A percentile compares a stretch with the other conserved stretches of the same genome.
Conservation (phyloP, 2,113 vertebrate species). For the Saimiri boliviensis region DNA sequence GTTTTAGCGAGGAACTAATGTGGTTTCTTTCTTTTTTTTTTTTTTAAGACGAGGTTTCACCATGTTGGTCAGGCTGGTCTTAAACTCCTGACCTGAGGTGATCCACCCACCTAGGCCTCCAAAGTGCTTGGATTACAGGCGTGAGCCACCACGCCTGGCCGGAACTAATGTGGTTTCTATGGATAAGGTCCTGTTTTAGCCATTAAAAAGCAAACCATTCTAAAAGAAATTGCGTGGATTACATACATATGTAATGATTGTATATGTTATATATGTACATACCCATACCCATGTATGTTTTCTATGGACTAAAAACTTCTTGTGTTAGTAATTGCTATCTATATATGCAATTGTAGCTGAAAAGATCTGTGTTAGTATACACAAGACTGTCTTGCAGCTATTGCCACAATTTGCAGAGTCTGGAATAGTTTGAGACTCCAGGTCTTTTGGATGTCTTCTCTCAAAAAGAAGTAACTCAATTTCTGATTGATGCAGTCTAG, state of each 20-base stretch:
- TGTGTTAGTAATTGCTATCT: neutral
- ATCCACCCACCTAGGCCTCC: too few species aligned
- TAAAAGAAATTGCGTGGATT: neutral
- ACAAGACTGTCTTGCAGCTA: neutral
- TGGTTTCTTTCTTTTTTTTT: neutral
- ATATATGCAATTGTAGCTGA: neutral
- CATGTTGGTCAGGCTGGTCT: too few species aligned
- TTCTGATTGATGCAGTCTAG: neutral
- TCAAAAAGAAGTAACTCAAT: neutral
- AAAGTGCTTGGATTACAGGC: too few species aligned
- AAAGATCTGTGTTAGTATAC: neutral
- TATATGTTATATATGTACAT: neutral
- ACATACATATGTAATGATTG: neutral
- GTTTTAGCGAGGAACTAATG: neutral
- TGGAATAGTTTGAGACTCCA: neutral
- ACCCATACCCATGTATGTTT: neutral
- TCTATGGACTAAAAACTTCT: neutral
- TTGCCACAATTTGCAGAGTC: neutral
- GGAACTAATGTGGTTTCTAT: neutral
- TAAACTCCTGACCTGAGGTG: too few species aligned
- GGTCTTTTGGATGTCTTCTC: neutral
- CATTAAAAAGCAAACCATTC: neutral
- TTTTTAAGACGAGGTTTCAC: too few species aligned
- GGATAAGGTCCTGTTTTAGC: neutral
- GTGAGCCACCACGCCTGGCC: too few species aligned